These are phyloP conservation scores for Lophotis ruficrista DNA, from an alignment of 2,113 vertebrate species.

Conservation along the genomic window DNA sequence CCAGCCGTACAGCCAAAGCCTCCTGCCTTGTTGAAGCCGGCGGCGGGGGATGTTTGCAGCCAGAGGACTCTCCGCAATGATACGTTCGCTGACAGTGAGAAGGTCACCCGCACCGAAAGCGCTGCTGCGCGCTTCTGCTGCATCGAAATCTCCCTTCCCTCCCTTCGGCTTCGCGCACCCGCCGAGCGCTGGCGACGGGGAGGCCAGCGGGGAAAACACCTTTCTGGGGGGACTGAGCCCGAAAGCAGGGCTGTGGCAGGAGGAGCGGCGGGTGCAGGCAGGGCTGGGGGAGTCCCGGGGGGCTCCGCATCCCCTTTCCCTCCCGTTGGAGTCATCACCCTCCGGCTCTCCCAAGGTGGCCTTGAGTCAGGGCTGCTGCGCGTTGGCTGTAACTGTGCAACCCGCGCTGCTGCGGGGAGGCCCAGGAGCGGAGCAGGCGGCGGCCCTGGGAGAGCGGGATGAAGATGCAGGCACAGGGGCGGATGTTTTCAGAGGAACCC, in stretches of 20 bases:
- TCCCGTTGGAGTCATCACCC: rapidly evolving
- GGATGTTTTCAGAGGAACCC: background rate
- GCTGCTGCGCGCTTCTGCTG: background rate
- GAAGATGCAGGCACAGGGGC: background rate
- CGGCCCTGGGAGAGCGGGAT: background rate
- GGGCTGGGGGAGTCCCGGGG: background rate
- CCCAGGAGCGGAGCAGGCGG: background rate
- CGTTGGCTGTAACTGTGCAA: rapidly evolving
- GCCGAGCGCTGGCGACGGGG: background rate
- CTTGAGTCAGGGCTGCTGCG: rapidly evolving
- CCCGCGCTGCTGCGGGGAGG: rapidly evolving
- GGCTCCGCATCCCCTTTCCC: background rate
- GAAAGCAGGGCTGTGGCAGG: background rate
- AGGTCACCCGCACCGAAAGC: constrained; percentile 49
- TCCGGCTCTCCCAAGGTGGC: background rate
- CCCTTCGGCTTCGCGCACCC: background rate
- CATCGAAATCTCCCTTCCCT: constrained; percentile 2
- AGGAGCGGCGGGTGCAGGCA: too few species aligned
- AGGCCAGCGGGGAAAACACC: background rate
- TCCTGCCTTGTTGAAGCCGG: constrained; percentile 47
- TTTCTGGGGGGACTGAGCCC: background rate
- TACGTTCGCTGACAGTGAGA: constrained; percentile 59
- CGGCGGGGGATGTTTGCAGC: background rate
- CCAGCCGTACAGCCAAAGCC: constrained; percentile 26
- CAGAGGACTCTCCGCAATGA: constrained; percentile 32